These are phyloP conservation scores for Pangasius sanitwongsei DNA, from an alignment of 2,797 vertebrate species.

Conservation along the genomic window DNA sequence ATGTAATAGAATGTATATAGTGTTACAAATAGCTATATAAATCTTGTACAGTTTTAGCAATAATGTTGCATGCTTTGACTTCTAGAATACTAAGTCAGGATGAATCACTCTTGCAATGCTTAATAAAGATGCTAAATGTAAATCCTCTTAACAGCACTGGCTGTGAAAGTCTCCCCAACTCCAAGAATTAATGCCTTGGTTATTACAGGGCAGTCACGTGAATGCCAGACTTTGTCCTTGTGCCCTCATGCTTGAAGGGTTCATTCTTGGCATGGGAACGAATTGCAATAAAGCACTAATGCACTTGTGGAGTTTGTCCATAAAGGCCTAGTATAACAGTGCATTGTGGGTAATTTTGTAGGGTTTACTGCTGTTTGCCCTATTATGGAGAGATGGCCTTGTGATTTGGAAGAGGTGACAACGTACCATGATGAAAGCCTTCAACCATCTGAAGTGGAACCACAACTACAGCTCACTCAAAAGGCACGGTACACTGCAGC, in stretches of 20 bases:
- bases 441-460: slow-evolving; percentile 28
- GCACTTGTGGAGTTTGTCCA: neutral
- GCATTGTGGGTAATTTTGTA: slow-evolving; percentile 11
- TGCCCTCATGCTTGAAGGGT: slow-evolving; percentile 7
- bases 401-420: slow-evolving; percentile 17
- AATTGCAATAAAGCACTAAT: neutral
- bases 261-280: slow-evolving; percentile 24
- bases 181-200: neutral
- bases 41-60: neutral
- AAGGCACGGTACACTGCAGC: slow-evolving; percentile 14
- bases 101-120: neutral
- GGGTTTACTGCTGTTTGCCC: neutral
- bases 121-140: neutral
- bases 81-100: neutral
- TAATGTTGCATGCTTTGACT: neutral
- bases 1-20: neutral
- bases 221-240: slow-evolving; percentile 35
- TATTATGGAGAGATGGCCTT: slow-evolving; percentile 25
- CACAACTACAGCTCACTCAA: neutral
- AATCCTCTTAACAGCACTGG: neutral
- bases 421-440: neutral
- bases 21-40: neutral
- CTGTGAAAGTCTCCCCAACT: slow-evolving; percentile 3
- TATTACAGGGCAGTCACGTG: slow-evolving; percentile 20
- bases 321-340: neutral